Base-by-base conservation (phyloP, 2,888 invertebrate genomes). In the Hirtodrosophila alboralis region DNA sequence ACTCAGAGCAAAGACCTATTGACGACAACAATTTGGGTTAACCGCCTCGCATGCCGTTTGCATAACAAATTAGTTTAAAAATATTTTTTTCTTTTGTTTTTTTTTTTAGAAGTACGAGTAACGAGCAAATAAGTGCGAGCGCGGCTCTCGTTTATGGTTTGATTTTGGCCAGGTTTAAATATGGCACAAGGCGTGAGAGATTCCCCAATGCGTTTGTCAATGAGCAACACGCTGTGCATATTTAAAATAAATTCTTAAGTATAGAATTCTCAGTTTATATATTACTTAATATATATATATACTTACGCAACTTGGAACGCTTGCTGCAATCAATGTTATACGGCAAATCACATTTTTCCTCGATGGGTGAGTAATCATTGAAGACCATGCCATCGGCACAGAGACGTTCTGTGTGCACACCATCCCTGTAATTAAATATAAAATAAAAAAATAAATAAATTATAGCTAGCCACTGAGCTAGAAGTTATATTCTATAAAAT, bases 301-400 rank as follows among this genome's bases (percentile, higher is more conserved):
- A 93, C 96, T 95, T 92, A 97, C 97, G 97, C 68, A 94, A 91
- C 86, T 95, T 94, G 6, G 95, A 92, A 59, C 96, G 92, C 69
- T 94, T 93, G 0, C 93, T 92, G 91, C 97, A 97, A 89, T 97
- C 96, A 59, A 97, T 94, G 84, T 96, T 96, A 90, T 95, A 95
- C 0, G 96, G 96, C 68, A 96, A 91, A 89, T 96, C 96, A 81
- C 96, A 97, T 87, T 96, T 96, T 90, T 96, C 97, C 54, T 96
- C 94, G 57, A 93, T 93, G 1, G 94, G 92, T 74, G 94, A 95
- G 90, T 94, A 96, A 90, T 96, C 97, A 79, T 97, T 96, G 92
- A 97, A 97, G 44, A 97, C 96, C 92, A 96, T 94, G 14, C 97
- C 97, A 88, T 97, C 97, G 0, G 96, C 95, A 73, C 97, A 97